phyloP scores from a whole-genome alignment of 2,888 invertebrate species.

The Dicycla oo region DNA sequence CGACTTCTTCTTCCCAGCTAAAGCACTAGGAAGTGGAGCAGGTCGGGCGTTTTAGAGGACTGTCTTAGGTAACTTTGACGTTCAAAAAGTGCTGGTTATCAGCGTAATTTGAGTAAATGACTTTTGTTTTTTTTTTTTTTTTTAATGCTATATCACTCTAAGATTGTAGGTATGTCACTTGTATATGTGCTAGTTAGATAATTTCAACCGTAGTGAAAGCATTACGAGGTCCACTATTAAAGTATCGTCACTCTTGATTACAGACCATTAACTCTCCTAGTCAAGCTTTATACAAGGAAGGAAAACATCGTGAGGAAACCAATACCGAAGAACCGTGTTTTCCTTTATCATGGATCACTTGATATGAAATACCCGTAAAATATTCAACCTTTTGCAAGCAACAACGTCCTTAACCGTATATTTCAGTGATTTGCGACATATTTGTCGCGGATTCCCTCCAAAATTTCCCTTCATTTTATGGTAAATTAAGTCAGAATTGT shows the following conservation, averaged over 20 bases:
- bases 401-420: slow-evolving; percentile 4
- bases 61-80: too few species aligned
- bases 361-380: slow-evolving; percentile 20
- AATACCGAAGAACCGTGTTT: slow-evolving; percentile 13
- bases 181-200: not conserved
- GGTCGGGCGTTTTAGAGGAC: too few species aligned
- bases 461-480: slow-evolving; percentile 40
- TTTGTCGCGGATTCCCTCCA: slow-evolving; percentile 13
- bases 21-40: not conserved
- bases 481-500: slow-evolving; percentile 49
- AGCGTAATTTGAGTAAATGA: not conserved
- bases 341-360: slow-evolving; percentile 17
- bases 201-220: not conserved
- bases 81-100: not conserved
- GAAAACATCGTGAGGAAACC: slow-evolving; percentile 18
- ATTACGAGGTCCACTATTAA: not conserved
- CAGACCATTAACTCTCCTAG: slow-evolving; percentile 32
- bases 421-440: slow-evolving; percentile 30
- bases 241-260: not conserved
- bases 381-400: slow-evolving; percentile 10
- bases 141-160: not conserved
- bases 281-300: slow-evolving; percentile 9
- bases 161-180: too few species aligned
- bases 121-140: not conserved
- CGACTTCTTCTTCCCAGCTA: not conserved